Evolutionary conservation across 2,797 vertebrate genomes (phyloP), one percentile per base, ranked within the genome.

Genomic region (Pogoniulus pusillus): DNA sequence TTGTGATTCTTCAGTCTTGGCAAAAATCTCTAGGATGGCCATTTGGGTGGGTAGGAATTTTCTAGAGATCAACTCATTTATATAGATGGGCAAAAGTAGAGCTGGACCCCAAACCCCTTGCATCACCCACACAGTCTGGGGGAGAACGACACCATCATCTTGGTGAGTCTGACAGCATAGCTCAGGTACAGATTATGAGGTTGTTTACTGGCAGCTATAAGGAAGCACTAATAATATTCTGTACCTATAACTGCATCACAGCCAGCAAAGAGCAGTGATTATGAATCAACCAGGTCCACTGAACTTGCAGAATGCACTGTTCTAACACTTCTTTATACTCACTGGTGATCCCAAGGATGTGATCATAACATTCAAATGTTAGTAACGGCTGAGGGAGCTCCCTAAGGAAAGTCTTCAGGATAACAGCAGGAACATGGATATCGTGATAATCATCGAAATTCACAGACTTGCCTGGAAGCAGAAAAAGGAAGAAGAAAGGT

Each of bases 401-500:
- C 51, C 98, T 92, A 45, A 99, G 97, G 68, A 99, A 99, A 24
- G 98, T 97, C 97, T 98, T 99, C 66, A 99, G 96, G 96, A 98
- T 97, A 78, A 98, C 97, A 0, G 98, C 98, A 2, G 98, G 96
- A 58, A 99, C 54, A 17, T 98, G 98, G 55, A 98, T 83, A 90
- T 98, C 98, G 2, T 89, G 71, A 2, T 97, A 98, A 72, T 97
- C 86, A 2, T 98, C 97, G 0, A 98, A 98, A 96, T 97, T 93
- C 86, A 99, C 98, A 0, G 97, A 96, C 69, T 98, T 99, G 78
- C 98, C 98, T 99, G 93, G 16, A 77, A 88, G 54, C 26, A 70
- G 54, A 57, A 20, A 65, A 65, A 78, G 20, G 35, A 47, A 7
- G 27, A 39, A 58, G 64, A 87, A 68, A 18, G 4, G 7, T 16